Evolutionary conservation across 2,113 vertebrate genomes (phyloP).

Genomic region (Tonatia bakeri): DNA sequence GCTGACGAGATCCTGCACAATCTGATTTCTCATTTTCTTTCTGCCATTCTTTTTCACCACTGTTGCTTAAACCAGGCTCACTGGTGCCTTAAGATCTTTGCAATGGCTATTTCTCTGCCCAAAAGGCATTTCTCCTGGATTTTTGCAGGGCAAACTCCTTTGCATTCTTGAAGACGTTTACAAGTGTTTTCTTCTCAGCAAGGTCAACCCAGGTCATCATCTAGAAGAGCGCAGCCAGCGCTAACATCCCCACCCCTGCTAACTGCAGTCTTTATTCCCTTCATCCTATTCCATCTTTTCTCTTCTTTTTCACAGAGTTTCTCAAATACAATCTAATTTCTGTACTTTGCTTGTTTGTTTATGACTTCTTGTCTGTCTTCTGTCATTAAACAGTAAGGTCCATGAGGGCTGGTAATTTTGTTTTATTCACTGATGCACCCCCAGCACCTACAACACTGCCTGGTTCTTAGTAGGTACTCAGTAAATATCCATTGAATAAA

Average conservation of each 20-base stretch:
- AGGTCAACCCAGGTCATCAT: neutral
- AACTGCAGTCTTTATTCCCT: neutral
- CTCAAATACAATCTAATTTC: neutral
- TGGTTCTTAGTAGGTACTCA: neutral
- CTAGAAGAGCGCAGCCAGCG: neutral
- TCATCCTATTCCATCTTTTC: neutral
- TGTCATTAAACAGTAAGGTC: neutral
- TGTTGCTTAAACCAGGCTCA: neutral
- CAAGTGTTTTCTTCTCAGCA: neutral
- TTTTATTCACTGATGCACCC: neutral
- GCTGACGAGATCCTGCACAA: neutral
- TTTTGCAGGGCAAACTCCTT: neutral
- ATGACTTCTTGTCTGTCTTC: neutral
- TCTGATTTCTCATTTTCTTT: neutral
- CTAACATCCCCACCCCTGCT: neutral
- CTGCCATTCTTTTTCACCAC: neutral
- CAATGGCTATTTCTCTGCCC: neutral
- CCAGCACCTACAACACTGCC: neutral
- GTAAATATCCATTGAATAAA: neutral
- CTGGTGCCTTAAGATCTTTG: neutral
- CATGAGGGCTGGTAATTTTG: neutral
- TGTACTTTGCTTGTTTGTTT: neutral
- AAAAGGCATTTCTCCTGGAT: neutral
- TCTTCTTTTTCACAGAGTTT: neutral
- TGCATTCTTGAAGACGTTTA: neutral